A percentile compares a stretch with the other conserved stretches of the same genome.
Evolutionary conservation across 2,797 vertebrate species (phyloP).

Genomic region (Catostomus latipinnis): DNA sequence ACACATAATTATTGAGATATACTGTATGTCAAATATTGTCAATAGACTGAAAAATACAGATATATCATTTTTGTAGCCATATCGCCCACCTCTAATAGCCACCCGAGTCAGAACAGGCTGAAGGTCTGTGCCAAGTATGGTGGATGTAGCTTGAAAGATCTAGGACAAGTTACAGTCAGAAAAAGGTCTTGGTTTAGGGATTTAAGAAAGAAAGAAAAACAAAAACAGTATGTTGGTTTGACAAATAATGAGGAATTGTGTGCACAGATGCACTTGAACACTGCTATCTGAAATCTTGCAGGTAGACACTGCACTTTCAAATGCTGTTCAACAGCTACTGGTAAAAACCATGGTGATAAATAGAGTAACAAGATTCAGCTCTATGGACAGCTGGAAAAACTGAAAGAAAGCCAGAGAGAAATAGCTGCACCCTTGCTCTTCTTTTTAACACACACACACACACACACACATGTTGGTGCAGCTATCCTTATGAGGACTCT

Average conservation of each 20-base stretch:
- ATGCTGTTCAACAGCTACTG: constrained; percentile 24
- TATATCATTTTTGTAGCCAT: too few species aligned
- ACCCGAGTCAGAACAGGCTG: too few species aligned
- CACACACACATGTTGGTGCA: too few species aligned
- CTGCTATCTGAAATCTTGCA: constrained; percentile 22
- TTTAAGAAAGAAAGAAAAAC: constrained; percentile 3
- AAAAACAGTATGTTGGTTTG: not conserved
- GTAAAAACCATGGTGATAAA: constrained; percentile 27
- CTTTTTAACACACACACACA: not conserved
- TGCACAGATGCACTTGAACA: not conserved
- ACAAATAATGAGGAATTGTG: not conserved
- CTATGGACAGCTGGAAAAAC: constrained; percentile 35
- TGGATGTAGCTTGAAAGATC: too few species aligned
- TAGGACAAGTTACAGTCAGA: too few species aligned
- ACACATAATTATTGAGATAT: too few species aligned
- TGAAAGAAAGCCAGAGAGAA: constrained; percentile 11
- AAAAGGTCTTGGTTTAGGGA: too few species aligned
- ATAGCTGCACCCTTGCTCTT: not conserved
- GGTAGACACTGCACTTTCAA: constrained; percentile 11
- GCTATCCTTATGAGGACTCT: too few species aligned
- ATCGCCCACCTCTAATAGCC: too few species aligned
- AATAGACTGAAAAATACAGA: too few species aligned
- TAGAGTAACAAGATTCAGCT: constrained; percentile 27
- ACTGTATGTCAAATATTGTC: too few species aligned
- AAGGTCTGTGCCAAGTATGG: too few species aligned